phyloP scores from a whole-genome alignment of 1,140 invertebrate species.

The Trichonephila clavipes region DNA sequence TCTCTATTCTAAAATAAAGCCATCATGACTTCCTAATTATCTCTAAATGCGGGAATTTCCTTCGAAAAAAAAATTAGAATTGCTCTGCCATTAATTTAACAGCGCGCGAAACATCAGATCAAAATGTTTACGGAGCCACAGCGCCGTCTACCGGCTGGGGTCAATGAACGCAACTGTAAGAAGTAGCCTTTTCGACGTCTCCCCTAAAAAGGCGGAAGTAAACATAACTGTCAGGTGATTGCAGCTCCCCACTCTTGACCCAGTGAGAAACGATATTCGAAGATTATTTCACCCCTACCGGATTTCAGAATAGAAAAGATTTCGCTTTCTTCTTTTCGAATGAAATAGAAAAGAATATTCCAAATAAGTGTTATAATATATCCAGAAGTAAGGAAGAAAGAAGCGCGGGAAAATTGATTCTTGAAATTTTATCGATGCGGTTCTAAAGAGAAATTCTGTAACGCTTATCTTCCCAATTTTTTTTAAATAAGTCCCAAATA shows the following conservation, averaged over 20 bases:
- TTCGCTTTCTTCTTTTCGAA: background rate
- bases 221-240: constrained; percentile 42
- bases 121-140: constrained; percentile 5
- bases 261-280: background rate
- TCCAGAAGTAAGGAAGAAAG: background rate
- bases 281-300: background rate
- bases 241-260: constrained; percentile 21
- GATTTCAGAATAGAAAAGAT: background rate
- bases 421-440: background rate
- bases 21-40: background rate
- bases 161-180: constrained; percentile 15
- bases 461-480: too few species aligned
- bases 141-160: constrained; percentile 22
- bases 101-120: background rate
- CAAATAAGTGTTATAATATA: background rate
- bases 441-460: background rate
- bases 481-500: too few species aligned
- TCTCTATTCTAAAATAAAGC: background rate
- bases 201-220: constrained; percentile 50
- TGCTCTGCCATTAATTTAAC: background rate
- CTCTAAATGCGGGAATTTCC: constrained; percentile 1
- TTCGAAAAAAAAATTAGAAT: background rate
- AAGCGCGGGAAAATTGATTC: background rate
- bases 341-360: background rate
- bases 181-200: constrained; percentile 8